Percentiles rank a stretch among this genome's conserved stretches.
Conservation (phyloP, 2,797 vertebrate species). For the Fistularia commersonii region DNA sequence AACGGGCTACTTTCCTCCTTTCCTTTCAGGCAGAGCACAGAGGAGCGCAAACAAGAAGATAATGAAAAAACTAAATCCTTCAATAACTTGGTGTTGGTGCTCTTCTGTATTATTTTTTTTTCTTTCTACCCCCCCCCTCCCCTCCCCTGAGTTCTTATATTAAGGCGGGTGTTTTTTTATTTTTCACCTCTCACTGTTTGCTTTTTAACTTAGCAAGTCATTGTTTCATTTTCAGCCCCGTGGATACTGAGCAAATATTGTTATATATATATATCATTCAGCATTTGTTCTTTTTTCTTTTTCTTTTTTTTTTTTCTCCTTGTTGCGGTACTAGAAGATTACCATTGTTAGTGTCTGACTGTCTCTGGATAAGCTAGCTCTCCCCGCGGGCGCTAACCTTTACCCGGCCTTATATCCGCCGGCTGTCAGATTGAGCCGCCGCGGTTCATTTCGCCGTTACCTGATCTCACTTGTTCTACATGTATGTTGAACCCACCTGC, state of each 20-base stretch:
- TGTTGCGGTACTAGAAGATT: too few relatives aligned
- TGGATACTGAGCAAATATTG: slow-evolving; percentile 12
- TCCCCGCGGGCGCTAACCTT: too few relatives aligned
- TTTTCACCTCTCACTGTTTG: slow-evolving; percentile 50
- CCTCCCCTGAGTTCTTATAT: slow-evolving; percentile 53
- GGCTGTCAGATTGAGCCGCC: too few relatives aligned
- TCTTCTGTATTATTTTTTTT: slow-evolving; percentile 5
- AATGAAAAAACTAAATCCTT: slow-evolving; percentile 73
- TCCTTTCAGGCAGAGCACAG: slow-evolving; percentile 51
- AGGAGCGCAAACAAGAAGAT: slow-evolving; percentile 64
- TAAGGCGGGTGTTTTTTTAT: slow-evolving; percentile 48
- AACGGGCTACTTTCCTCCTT: slow-evolving; percentile 42
- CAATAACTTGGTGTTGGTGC: slow-evolving; percentile 62
- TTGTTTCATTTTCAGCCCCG: slow-evolving; percentile 25
- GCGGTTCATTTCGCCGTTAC: too few relatives aligned
- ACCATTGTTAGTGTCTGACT: too few relatives aligned
- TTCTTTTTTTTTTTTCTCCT: too few relatives aligned
- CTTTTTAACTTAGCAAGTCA: slow-evolving; percentile 42
- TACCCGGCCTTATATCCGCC: too few relatives aligned
- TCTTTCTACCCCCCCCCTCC: not conserved
- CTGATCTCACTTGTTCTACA: too few relatives aligned
- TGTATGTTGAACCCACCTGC: not conserved
- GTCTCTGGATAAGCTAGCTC: too few relatives aligned
- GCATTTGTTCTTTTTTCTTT: too few relatives aligned
- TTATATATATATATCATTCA: too few relatives aligned